phyloP scores from a whole-genome alignment of 2,113 vertebrate species.

The Prunella fulvescens region DNA sequence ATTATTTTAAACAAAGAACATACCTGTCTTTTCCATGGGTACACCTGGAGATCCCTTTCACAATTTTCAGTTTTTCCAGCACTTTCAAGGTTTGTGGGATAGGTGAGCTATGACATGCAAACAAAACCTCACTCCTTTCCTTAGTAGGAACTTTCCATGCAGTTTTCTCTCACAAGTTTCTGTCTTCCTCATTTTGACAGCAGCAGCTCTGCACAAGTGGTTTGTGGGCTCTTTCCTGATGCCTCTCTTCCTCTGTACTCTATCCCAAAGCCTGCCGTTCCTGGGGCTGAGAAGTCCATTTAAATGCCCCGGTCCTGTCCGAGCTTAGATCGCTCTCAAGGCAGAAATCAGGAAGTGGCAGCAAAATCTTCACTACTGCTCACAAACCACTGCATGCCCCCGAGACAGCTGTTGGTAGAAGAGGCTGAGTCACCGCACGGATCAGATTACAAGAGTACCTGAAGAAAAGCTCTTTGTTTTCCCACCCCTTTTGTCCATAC shows the following conservation, averaged over 20 bases:
- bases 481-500: constrained; percentile 46
- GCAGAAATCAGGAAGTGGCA: constrained; percentile 39
- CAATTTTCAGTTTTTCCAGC: background rate
- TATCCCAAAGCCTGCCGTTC: background rate
- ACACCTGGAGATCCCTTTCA: background rate
- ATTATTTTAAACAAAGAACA: background rate
- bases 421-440: constrained; percentile 46
- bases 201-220: background rate
- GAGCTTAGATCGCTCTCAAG: background rate
- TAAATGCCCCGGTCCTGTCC: background rate
- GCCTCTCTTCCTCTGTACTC: background rate
- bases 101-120: background rate
- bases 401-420: background rate
- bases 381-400: background rate
- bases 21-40: constrained; percentile 53
- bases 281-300: background rate
- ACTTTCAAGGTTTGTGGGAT: background rate
- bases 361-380: background rate
- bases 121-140: background rate
- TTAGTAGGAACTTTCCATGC: background rate
- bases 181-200: background rate
- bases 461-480: constrained; percentile 52
- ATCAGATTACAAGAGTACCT: constrained; percentile 56
- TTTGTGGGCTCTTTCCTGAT: background rate
- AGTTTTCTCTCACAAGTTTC: background rate